These are phyloP conservation scores for Phocoena phocoena DNA, from an alignment of 2,113 vertebrate species.

Conservation along the genomic window DNA sequence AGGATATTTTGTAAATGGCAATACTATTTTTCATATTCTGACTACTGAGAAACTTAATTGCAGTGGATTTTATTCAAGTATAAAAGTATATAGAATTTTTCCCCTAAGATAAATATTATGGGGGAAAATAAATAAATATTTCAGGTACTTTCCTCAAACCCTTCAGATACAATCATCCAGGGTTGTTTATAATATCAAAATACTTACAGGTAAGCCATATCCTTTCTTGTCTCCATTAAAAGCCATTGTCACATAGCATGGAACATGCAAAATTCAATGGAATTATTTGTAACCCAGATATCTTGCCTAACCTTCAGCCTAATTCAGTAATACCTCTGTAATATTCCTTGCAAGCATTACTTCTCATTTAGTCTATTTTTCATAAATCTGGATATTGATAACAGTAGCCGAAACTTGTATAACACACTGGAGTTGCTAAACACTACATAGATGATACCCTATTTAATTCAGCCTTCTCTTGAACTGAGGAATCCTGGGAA, in stretches of 20 bases:
- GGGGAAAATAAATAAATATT: no score
- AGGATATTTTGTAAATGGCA: neutral
- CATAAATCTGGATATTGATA: neutral
- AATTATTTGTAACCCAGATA: neutral
- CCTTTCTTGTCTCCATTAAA: neutral
- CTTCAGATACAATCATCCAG: neutral
- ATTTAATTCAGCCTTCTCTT: neutral
- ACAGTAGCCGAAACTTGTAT: neutral
- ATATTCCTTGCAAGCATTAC: neutral
- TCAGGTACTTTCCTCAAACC: neutral
- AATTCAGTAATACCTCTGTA: neutral
- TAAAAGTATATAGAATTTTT: neutral
- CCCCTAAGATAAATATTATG: neutral
- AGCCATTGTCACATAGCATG: neutral
- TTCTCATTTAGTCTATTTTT: neutral
- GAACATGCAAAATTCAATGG: neutral
- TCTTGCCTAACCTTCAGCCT: neutral
- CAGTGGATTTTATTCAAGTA: neutral
- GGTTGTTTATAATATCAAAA: neutral
- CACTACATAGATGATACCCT: neutral
- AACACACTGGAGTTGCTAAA: neutral
- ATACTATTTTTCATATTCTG: neutral
- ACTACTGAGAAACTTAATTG: neutral
- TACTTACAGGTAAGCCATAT: neutral
- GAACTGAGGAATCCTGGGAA: neutral